Evolutionary conservation across 2,113 vertebrate genomes (phyloP), one percentile per base, ranked within the genome.

Genomic region (Ptyas mucosa): DNA sequence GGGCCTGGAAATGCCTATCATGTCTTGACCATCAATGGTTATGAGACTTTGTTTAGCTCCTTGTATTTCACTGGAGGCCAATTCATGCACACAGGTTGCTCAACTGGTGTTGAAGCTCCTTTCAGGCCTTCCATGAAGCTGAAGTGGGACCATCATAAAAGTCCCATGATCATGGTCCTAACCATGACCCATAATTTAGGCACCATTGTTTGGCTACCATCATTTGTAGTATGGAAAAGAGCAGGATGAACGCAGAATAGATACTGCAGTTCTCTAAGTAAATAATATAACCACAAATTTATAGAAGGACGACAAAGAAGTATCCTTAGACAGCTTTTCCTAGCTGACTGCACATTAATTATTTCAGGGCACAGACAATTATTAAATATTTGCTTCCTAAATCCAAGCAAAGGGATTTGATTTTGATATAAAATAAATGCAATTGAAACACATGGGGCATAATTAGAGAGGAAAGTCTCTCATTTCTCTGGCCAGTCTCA

Each of bases 391-490:
- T 93, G 23, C 52, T 93, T 96, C 94, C 94, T 92, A 85, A 86
- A 39, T 94, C 87, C 58, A 90, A 93, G 92, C 53, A 85, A 93
- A 85, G 57, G 58, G 52, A 96, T 91, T 34, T 94, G 12, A 91
- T 96, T 94, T 86, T 94, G 92, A 90, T 92, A 94, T 95, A 95
- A 94, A 91, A 91, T 26, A 93, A 95, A 95, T 64, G 89, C 85
- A 89, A 26, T 69, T 86, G 54, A 81, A 95, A 93, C 94, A 94
- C 93, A 94, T 52, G 91, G 90, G 93, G 49, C 54, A 94, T 96
- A 96, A 97, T 96, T 95, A 97, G 14, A 20, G 46, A 81, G 55
- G 58, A 90, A 92, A 94, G 81, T 94, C 91, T 92, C 91, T 93
- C 6, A 1, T 91, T 94, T 95, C 81, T 89, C 87, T 90, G 92